Evolutionary conservation across 2,888 invertebrate genomes (phyloP), one percentile per base, ranked within the genome.

Genomic region (Biston betularia): DNA sequence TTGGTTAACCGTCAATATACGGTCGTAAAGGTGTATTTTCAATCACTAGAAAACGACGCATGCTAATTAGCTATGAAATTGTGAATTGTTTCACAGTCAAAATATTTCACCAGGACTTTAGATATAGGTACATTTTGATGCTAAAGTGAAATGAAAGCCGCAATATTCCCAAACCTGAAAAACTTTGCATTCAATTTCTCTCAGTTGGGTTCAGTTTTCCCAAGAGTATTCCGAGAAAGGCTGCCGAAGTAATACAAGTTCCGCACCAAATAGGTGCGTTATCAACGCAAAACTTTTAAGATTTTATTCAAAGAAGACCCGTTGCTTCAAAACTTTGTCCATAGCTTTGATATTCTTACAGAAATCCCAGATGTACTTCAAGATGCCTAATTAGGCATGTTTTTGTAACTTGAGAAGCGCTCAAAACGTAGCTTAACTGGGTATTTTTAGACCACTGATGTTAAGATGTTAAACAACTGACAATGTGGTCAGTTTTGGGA

Each of bases 281-380:
- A 87, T 83, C 83, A 84, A 87, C 86, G 89, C 87, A 87, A 88
- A 91, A 91, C 85, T 90, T 90, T 89, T 81, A 84, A 87, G 86
- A 89, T 85, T 91, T 90, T 89, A 87, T 89, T 87, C 83, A 81
- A n/a, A 81, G 81, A 86, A 75, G 80, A 78, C 82, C 79, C 75
- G 79, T 84, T 83, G 79, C 74, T 75, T 76, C 74, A 75, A 83
- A 89, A 92, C 82, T 91, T 92, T 76, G 71, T 77, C 79, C 83
- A 86, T 92, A 85, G 74, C 76, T 81, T 70, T 69, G 70, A 73
- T 58, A 57, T 58, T 58, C 53, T 60, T 56, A 56, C 15, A 54
- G 53, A 52, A 62, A 70, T 65, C 63, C 66, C 63, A 68, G 70
- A 70, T 67, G 63, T 63, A 68, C 66, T 69, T 71, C 42, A 33